A percentile compares a stretch with the other conserved stretches of the same genome.
These are phyloP conservation scores for Aphelenchoides besseyi DNA, from an alignment of 1,140 invertebrate species.

Conservation along the genomic window DNA sequence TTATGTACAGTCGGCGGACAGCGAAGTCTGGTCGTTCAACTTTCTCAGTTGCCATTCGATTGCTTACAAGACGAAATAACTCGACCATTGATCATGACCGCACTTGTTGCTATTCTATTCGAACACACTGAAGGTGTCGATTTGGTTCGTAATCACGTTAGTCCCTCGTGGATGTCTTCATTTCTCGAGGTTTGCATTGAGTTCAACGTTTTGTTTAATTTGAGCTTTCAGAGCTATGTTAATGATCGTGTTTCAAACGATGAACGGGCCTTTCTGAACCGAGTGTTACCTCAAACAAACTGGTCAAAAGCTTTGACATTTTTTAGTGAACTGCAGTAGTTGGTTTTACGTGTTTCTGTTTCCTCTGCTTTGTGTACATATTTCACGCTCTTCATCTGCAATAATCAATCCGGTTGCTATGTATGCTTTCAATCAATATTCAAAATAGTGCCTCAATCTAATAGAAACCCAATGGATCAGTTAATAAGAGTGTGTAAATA, in stretches of 20 bases:
- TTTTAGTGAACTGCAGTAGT: background rate
- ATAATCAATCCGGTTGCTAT: too few relatives aligned
- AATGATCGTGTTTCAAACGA: background rate
- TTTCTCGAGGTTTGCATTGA: conserved; percentile 3
- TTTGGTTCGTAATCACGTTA: background rate
- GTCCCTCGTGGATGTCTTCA: background rate
- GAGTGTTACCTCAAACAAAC: background rate
- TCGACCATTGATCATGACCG: background rate
- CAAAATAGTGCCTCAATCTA: too few relatives aligned
- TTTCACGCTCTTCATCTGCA: too few relatives aligned
- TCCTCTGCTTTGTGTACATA: too few relatives aligned
- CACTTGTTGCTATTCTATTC: background rate
- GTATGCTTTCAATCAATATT: too few relatives aligned
- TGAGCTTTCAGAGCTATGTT: background rate
- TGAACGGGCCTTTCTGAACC: conserved; percentile 1
- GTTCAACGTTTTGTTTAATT: too few relatives aligned
- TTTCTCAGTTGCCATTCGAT: background rate
- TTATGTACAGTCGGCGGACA: background rate
- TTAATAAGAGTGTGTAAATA: too few relatives aligned
- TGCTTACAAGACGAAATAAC: background rate
- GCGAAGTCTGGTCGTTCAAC: background rate
- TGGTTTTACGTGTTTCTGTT: too few relatives aligned
- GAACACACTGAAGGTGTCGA: background rate
- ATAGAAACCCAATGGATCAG: too few relatives aligned
- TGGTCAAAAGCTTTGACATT: background rate